Conservation (phyloP, 2,113 vertebrate genomes). For the Micronycteris hirsuta region DNA sequence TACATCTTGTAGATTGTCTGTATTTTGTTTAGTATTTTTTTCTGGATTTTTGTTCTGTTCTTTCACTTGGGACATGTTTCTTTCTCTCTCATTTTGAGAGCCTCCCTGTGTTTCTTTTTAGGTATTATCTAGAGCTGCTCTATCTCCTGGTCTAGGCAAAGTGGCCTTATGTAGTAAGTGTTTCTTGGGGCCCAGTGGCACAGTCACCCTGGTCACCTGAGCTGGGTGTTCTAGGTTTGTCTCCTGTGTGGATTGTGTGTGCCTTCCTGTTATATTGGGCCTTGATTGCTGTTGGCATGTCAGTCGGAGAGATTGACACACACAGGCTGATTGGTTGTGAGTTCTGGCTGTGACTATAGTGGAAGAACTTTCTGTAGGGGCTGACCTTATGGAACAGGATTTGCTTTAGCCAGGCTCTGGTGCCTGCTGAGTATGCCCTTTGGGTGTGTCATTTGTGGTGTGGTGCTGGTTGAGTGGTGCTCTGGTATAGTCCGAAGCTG, state of each 20-base stretch:
- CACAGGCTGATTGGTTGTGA: not conserved
- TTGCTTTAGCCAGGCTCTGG: not conserved
- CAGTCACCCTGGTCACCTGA: not conserved
- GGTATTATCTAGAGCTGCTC: not conserved
- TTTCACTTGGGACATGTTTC: not conserved
- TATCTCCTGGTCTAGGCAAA: not conserved
- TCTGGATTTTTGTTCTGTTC: not conserved
- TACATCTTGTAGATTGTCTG: not conserved
- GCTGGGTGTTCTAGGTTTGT: not conserved
- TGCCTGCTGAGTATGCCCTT: not conserved
- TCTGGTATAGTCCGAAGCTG: not conserved
- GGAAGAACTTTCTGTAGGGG: not conserved
- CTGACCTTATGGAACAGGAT: not conserved
- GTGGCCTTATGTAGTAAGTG: not conserved
- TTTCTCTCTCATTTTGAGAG: not conserved
- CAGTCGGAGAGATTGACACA: not conserved
- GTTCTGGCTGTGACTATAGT: too few species aligned
- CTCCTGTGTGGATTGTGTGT: not conserved
- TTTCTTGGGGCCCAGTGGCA: not conserved
- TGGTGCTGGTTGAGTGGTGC: not conserved
- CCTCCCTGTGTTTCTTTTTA: not conserved
- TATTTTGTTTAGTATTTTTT: not conserved
- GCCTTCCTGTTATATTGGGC: not conserved
- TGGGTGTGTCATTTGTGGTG: not conserved
- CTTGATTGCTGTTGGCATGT: not conserved